Evolutionary conservation across 2,888 invertebrate species (phyloP), one percentile per base, ranked within the genome.

Genomic region (Chloroclysta siterata): DNA sequence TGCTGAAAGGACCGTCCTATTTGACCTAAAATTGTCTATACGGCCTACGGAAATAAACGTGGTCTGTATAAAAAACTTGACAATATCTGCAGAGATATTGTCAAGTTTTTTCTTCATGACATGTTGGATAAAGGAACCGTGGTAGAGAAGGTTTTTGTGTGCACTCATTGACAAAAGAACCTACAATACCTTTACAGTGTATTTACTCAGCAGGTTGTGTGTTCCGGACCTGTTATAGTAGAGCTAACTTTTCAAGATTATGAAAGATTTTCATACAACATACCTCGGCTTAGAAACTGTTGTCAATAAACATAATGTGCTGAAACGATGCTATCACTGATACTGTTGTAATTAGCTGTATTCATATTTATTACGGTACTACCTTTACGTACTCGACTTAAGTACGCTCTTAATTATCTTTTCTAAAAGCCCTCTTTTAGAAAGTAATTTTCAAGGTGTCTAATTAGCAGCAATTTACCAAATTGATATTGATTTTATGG

Each of bases 141-240:
- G 67, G 74, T 74, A 70, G 67, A 76, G 74, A 73, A 77, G 71
- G 63, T 66, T 77, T 78, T 74, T 78, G 70, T 79, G 71, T 71
- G 71, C 72, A 70, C 70, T 70, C 76, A 76, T 77, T 80, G 75
- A 77, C 75, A 78, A 78, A 72, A 72, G 74, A 69, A 68, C 64
- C 60, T 68, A 69, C 33, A 51, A 64, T 54, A 66, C 52, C 58
- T 59, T 64, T 50, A 65, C 33, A 5, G 60, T 66, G 58, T 66
- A 68, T 65, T 63, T 46, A 55, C 41, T 63, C 50, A 63, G 60
- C 53, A 54, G 62, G 46, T 55, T 64, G 48, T 46, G 41, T 50
- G 15, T 17, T 59, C 47, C 36, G n/a, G 41, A 56, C 39, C 57
- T 61, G 13, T 28, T 29, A 29, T 10, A 48, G 29, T n/a, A 8